Percentiles rank a stretch among this genome's conserved stretches.
Evolutionary conservation across 2,113 vertebrate species (phyloP).

Genomic region (Mystacornis crossleyi): DNA sequence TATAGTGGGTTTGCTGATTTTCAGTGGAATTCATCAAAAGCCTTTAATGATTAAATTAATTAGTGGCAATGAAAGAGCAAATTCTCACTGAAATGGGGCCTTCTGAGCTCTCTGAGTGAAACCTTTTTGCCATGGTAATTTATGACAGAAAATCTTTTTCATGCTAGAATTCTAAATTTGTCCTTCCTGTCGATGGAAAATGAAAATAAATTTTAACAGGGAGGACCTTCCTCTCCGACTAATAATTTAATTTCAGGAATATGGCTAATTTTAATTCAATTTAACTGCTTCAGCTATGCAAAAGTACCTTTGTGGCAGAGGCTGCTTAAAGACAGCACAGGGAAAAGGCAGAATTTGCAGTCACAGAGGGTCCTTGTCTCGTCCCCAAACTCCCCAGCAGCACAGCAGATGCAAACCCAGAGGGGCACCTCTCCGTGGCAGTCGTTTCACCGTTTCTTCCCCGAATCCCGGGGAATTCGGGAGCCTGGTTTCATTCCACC

Average conservation of each 20-base stretch:
- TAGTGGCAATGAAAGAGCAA: neutral
- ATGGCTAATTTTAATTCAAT: neutral
- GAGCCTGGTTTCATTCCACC: neutral
- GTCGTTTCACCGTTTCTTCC: neutral
- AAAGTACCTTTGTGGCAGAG: neutral
- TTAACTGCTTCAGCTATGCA: neutral
- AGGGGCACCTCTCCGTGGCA: neutral
- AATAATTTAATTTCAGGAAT: neutral
- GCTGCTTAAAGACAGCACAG: neutral
- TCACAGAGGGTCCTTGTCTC: neutral
- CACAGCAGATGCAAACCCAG: neutral
- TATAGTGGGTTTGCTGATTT: neutral
- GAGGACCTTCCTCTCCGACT: neutral
- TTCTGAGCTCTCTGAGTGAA: neutral
- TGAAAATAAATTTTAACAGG: neutral
- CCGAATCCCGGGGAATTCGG: neutral
- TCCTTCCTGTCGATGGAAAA: rapidly evolving
- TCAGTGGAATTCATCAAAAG: neutral
- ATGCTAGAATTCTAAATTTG: neutral
- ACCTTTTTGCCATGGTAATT: neutral
- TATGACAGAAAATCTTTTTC: neutral
- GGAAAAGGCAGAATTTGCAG: neutral
- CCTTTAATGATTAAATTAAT: neutral
- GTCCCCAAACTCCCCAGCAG: neutral
- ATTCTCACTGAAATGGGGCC: neutral